Base-by-base conservation (phyloP, 2,113 vertebrate genomes). In the Tachysurus fulvidraco region DNA sequence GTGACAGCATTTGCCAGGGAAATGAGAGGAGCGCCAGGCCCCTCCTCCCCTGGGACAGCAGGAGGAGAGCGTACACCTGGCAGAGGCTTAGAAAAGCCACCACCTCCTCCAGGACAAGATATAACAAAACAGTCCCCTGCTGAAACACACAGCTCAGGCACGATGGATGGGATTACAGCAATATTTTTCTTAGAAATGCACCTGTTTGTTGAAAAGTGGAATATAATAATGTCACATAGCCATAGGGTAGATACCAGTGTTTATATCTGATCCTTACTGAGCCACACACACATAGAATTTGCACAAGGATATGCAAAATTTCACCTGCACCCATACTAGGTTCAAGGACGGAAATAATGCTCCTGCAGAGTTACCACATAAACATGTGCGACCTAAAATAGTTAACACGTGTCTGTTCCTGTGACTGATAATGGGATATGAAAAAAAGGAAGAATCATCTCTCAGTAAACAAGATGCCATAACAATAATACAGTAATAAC, bases 21-120 rank as follows among this genome's bases (percentile, higher is more conserved):
- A 92, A 92, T 92, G 83, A 92, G 88, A 88, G 36, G 79, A 87
- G 86, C 78, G 83, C 44, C 54, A 90, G 89, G 92, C 94, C 87
- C 93, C 94, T 90, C 93, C 94, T 91, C 94, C 95, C 94, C 91
- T 80, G 52, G 92, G 92, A 93, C 92, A 92, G 89, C 84, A 85
- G 76, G 88, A 93, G 87, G 87, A 93, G 91, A 91, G 91, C 86
- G 90, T 92, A 91, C 92, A 95, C 94, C 93, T 94, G 93, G 91
- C 84, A 89, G 67, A 90, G 87, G 88, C 83, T 88, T 83, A 84
- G 88, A 90, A 84, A 90, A 86, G 85, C 69, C 79, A 76, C 87
- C 81, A 85, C 86, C 77, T 86, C 79, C 86, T 67, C 73, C 36
- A 89, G 84, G 83, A 69, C 82, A 62, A 87, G 85, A 85, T 84